Evolutionary conservation across 2,113 vertebrate species (phyloP), one percentile per base, ranked within the genome.

Genomic region (Bubo blakistoni): DNA sequence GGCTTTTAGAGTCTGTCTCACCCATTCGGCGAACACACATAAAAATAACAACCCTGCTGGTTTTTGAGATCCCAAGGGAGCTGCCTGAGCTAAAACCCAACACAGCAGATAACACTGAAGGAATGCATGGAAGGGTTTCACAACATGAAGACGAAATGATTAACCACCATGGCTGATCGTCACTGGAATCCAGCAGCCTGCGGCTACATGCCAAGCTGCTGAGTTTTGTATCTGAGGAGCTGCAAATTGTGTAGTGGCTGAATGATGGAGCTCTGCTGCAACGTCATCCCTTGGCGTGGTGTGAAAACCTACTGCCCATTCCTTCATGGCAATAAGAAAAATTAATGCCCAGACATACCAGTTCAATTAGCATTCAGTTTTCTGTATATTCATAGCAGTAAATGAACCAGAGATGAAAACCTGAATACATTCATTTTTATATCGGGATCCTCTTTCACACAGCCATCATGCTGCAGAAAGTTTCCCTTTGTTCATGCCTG

Each of bases 281-380:
- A 6, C 79, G 65, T 36, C 63, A 81, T 55, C 58, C 47, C 52
- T 49, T 19, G 27, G 65, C 25, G 42, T 46, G 38, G 29, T 63
- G 20, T 25, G 26, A 58, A 74, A 86, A 52, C 71, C 72, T 66
- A 9, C 78, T 42, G 62, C 71, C 76, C 0, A 0, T 54, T 86
- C 42, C 71, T 59, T 20, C 4, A 2, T 2, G 0, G 61, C 0
- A 0, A 10, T 22, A 29, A 70, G 66, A 61, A 62, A 79, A 76
- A 24, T 7, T 19, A 72, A 58, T 42, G 34, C 34, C 36, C 27
- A 54, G 46, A 26, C 18, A 7, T 16, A 44, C 17, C 66, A 26
- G 40, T 42, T 86, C 58, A 20, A 4, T 78, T 63, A 87, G 27
- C 25, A 8, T 65, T 73, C 38, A 7, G 17, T 46, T 90, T 82